Evolutionary conservation across 2,888 invertebrate species (phyloP).

Genomic region (Phymatocera aterrima): DNA sequence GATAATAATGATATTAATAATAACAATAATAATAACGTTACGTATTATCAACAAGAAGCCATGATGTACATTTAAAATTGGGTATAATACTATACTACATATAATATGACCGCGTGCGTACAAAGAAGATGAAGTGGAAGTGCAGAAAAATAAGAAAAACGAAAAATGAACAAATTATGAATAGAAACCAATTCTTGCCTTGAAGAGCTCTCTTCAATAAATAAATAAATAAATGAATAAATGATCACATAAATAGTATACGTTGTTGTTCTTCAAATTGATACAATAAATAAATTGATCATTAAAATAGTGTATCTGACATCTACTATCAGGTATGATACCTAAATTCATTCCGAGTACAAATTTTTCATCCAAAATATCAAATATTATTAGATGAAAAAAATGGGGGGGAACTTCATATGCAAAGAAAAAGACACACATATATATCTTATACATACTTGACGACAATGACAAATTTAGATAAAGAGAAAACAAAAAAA

Average conservation of each 20-base stretch:
- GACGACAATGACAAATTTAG: too few relatives aligned
- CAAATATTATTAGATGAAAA: not conserved
- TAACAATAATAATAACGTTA: not conserved
- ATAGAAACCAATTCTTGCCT: conserved; percentile 26
- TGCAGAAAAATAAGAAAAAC: not conserved
- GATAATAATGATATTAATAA: not conserved
- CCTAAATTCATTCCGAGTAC: conserved; percentile 13
- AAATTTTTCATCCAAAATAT: conserved; percentile 13
- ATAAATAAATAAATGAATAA: too few relatives aligned
- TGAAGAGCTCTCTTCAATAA: conserved; percentile 33
- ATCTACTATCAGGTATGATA: not conserved
- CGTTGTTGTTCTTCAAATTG: too few relatives aligned
- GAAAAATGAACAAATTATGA: not conserved
- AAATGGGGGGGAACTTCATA: too few relatives aligned
- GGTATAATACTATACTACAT: not conserved
- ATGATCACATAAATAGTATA: too few relatives aligned
- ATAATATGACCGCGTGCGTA: not conserved
- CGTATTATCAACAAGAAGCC: not conserved
- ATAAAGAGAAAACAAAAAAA: too few relatives aligned
- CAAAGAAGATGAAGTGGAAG: too few relatives aligned
- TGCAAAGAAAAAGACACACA: too few relatives aligned
- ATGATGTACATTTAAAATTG: not conserved
- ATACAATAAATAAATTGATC: too few relatives aligned
- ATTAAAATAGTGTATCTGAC: not conserved
- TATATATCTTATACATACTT: too few relatives aligned